These are phyloP conservation scores for Prinia subflava DNA, from an alignment of 2,113 vertebrate genomes.

Conservation along the genomic window DNA sequence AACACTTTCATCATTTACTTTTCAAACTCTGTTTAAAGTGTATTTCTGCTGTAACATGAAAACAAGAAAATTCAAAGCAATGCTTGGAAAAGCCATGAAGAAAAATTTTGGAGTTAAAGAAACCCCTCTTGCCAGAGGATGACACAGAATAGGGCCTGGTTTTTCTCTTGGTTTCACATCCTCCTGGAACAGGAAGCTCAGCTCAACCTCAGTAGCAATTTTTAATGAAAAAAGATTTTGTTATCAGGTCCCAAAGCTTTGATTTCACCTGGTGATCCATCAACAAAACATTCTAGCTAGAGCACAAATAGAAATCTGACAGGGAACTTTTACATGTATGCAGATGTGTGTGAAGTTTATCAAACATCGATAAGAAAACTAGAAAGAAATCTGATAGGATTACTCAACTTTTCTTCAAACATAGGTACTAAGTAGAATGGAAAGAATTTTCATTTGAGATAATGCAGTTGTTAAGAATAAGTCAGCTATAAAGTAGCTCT, in stretches of 20 bases:
- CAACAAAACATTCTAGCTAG: neutral
- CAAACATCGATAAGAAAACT: neutral
- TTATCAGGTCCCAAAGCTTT: neutral
- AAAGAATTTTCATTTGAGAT: constrained; percentile 31
- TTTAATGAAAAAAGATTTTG: neutral
- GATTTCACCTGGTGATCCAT: neutral
- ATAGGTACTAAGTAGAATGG: neutral
- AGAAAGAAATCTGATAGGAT: neutral
- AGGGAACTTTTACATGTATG: neutral
- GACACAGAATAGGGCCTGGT: neutral
- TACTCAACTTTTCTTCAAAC: constrained; percentile 6
- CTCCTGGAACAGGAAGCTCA: neutral
- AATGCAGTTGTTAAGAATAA: constrained; percentile 35
- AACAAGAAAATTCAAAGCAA: neutral
- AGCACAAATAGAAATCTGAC: neutral
- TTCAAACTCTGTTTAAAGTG: neutral
- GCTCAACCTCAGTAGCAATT: neutral
- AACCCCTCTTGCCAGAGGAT: neutral
- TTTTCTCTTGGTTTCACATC: neutral
- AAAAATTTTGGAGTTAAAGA: neutral
- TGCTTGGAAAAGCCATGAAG: neutral
- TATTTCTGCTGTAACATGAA: neutral
- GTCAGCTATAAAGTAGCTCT: neutral
- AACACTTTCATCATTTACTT: neutral
- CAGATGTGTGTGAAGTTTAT: neutral